Conservation (phyloP, 2,888 invertebrate species). For the Anoplius nigerrimus region DNA sequence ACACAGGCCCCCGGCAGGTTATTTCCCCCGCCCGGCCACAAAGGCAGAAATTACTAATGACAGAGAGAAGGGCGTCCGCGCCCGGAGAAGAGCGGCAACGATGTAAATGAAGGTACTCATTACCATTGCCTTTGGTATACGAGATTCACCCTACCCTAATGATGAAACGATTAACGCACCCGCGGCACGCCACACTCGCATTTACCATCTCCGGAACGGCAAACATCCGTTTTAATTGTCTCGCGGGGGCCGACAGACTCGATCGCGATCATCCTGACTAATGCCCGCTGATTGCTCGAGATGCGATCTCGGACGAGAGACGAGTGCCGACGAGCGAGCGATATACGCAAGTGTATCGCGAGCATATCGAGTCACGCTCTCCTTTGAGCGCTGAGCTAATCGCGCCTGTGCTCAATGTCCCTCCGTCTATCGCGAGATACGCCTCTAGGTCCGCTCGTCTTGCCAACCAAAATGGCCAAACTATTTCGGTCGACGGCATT, state of each 20-base stretch:
- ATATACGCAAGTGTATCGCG: no score
- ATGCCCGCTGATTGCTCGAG: no score
- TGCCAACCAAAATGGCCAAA: no score
- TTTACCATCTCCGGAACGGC: conserved; percentile 31
- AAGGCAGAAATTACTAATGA: conserved; percentile 44
- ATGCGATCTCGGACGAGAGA: no score
- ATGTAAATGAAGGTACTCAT: conserved; percentile 62
- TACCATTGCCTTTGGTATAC: conserved; percentile 49
- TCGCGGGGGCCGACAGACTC: conserved; percentile 20
- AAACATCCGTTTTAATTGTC: conserved; percentile 32
- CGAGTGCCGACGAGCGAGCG: no score
- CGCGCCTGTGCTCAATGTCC: background rate
- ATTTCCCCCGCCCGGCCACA: no score
- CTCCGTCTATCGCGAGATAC: background rate
- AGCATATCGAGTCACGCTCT: background rate
- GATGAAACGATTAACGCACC: conserved; percentile 61
- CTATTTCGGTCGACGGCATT: no score
- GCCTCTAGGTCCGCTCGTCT: no score
- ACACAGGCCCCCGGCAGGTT: no score
- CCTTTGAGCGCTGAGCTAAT: background rate
- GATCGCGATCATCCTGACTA: no score
- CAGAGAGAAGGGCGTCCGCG: conserved; percentile 23
- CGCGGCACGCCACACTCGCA: conserved; percentile 35
- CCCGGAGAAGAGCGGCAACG: conserved; percentile 28
- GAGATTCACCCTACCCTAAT: conserved; percentile 51